Base-by-base conservation (phyloP, 1,140 invertebrate species). In the Zaprionus ghesquierei region DNA sequence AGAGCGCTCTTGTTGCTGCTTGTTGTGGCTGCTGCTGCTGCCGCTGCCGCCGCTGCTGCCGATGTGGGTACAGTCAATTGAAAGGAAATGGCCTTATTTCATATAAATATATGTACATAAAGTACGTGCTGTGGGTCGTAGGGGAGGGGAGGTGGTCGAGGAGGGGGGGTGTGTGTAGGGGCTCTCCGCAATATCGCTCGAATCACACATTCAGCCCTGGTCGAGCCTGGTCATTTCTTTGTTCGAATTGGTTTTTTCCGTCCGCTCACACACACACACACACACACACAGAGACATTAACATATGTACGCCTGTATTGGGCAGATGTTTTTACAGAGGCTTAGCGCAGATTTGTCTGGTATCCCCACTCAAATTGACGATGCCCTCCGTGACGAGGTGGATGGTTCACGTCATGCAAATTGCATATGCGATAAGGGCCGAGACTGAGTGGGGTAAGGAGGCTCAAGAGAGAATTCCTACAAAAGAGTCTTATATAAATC, bases 1-100 rank as follows among this genome's bases (percentile, higher is more conserved):
- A n/a, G n/a, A n/a, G n/a, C 56, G 78, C 55, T 25, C 50, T 27
- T 51, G 65, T 18, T 25, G 31, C 10, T 22, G 15, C 15, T 46
- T 69, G 59, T 71, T 71, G 69, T 53, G n/a, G n/a, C n/a, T n/a
- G n/a, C n/a, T n/a, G n/a, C 69, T 64, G 54, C 49, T 55, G 70
- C 20, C 56, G 69, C 61, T 56, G 75, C 72, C 84, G 79, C 62
- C 76, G 66, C 22, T 81, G 82, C 69, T 79, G 80, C 62, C 84
- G 80, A 89, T 89, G 84, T 89, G 84, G 84, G 84, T 89, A 89
- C 84, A 89, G 84, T 89, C 84, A 89, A 89, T 89, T 89, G 84
- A 89, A 89, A 89, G 84, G 84, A 89, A 89, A 89, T 89, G 84
- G 84, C 84, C 84, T 89, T 89, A 89, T 89, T 89, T 89, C 80